Base-by-base conservation (phyloP, 2,113 vertebrate genomes). In the Cercopithecus mona region DNA sequence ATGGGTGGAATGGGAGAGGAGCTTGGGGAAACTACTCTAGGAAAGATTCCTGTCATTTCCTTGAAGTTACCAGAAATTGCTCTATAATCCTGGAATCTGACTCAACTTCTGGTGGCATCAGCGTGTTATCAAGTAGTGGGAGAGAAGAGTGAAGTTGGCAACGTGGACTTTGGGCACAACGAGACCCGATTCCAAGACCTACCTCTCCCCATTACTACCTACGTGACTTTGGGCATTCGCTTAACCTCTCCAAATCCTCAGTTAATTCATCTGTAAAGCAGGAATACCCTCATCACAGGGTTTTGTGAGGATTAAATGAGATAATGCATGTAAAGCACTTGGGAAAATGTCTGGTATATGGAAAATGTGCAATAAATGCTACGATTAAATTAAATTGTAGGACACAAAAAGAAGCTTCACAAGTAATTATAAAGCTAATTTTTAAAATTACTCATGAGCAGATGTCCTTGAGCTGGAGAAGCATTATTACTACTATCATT, bases 391-490 rank as follows among this genome's bases (percentile, higher is more conserved):
- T 52, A 64, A 95, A 90, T 70, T 76, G 88, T 93, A 90, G 25
- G 16, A 72, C 48, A 8, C 8, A 11, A 45, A 79, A 81, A 88
- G 35, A 83, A 84, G 76, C 23, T 59, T 96, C 38, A 61, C 30
- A 92, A 80, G n/a, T 30, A 95, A 70, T 73, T 80, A 32, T 50
- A 48, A 93, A 23, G 43, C 12, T 89, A 83, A 10, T 40, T 80
- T 75, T 93, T 38, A 6, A 8, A 86, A 88, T 90, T 23, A 75
- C 16, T 91, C 25, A 18, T 35, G 55, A 84, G 30, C 73, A 89
- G 35, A 72, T 80, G 4, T 9, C 50, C 95, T 83, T 97, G 83
- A 22, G 45, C 95, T 96, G 66, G 22, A 68, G 76, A 94, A 80
- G 30, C 35, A 59, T 70, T 79, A 66, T 82, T 92, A 79, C 57